phyloP scores from a whole-genome alignment of 2,888 invertebrate genomes.

The Plebejus argus region DNA sequence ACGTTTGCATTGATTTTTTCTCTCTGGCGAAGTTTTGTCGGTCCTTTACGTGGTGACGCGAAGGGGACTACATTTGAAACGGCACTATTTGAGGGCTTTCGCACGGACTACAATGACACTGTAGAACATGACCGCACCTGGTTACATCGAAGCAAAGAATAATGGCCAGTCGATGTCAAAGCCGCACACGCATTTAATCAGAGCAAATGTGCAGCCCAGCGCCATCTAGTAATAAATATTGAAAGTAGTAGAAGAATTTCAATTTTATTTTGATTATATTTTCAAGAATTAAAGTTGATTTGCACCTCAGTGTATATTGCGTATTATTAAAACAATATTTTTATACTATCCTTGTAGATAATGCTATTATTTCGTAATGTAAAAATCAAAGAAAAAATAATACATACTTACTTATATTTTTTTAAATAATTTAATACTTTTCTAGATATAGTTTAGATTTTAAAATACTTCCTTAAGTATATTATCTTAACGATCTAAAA shows the following conservation, averaged over 20 bases:
- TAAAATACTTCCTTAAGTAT: no score
- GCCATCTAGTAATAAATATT: not conserved
- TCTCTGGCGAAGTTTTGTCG: slow-evolving; percentile 63
- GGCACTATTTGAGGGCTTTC: slow-evolving; percentile 74
- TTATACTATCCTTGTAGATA: not conserved
- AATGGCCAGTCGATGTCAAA: slow-evolving; percentile 40
- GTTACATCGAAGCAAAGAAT: slow-evolving; percentile 74
- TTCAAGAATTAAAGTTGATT: not conserved
- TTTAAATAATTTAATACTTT: no score
- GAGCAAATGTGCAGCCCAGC: not conserved
- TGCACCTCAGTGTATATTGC: not conserved
- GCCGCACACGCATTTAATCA: slow-evolving; percentile 40
- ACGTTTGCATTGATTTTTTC: slow-evolving; percentile 74
- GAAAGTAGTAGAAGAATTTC: not conserved
- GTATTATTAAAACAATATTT: not conserved
- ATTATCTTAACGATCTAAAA: no score
- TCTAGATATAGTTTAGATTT: no score
- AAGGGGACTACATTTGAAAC: slow-evolving; percentile 80
- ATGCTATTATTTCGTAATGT: no score
- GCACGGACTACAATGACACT: slow-evolving; percentile 78
- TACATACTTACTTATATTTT: no score
- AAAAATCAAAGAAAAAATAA: no score
- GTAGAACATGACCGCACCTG: slow-evolving; percentile 69
- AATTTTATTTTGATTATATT: not conserved
- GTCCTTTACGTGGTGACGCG: slow-evolving; percentile 62